Base-by-base conservation (phyloP, 2,888 invertebrate species). In the Phasia obesa region DNA sequence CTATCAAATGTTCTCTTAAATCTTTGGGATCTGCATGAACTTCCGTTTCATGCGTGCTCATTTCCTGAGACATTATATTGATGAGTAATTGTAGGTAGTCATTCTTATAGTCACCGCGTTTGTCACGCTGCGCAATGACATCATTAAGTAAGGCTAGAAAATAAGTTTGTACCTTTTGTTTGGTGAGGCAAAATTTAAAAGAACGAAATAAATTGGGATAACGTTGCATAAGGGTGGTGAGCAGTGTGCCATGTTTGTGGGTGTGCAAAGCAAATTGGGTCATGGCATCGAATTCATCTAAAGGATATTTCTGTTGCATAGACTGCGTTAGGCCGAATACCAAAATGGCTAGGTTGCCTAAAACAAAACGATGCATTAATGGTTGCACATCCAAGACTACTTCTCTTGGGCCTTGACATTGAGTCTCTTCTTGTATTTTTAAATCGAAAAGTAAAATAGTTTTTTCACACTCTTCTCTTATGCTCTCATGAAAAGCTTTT, bases 11-110 rank as follows among this genome's bases (percentile, higher is more conserved):
- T 11, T 81, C 78, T 3, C 84, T 85, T 2, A 91, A 71, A 19
- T 87, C 87, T 55, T 88, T 88, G 11, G 84, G 65, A 17, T 81
- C 78, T 7, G 73, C 65, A 25, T 57, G 86, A n/a, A 51, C 65
- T 59, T 88, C 87, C 3, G 86, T 86, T 53, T 89, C 88, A 44
- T 89, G 89, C 0, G 88, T 89, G 42, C 86, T 88, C 53, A 86
- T 75, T 75, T 90, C 89, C 31, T 87, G 79, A 0, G 84, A 91
- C 84, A 92, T 93, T 25, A 93, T 86, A 53, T 93, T 92, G 44
- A 94, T 90, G 47, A 94, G 86, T 23, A 93, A 87, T 85, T 94
- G 93, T 78, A 94, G 87, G 81, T 94, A 94, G 87, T 94, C 94
- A 67, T 93, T 90, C 0, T 38, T 51, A 3, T 65, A 62, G n/a